These are phyloP conservation scores for Pangasius macronema DNA, from an alignment of 2,797 vertebrate genomes.

Conservation along the genomic window DNA sequence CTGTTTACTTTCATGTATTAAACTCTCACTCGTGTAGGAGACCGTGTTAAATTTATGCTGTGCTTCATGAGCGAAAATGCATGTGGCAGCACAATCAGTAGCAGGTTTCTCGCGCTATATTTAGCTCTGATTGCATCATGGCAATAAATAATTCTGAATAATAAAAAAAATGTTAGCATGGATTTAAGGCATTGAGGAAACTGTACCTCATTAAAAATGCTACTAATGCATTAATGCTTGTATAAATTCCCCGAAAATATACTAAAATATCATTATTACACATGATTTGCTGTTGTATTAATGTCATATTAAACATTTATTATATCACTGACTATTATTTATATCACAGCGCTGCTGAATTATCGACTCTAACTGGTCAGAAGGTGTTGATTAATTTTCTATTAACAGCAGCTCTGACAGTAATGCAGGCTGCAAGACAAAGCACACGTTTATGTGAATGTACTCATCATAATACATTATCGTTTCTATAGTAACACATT, in stretches of 20 bases:
- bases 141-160: background rate
- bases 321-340: background rate
- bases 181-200: background rate
- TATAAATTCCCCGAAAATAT: background rate
- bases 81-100: background rate
- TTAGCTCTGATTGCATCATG: conserved; percentile 14
- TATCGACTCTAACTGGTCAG: background rate
- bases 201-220: background rate
- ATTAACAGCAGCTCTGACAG: background rate
- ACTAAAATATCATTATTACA: background rate
- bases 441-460: background rate
- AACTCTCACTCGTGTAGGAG: background rate
- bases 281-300: background rate
- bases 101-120: background rate
- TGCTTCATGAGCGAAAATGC: background rate
- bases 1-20: no score
- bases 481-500: background rate
- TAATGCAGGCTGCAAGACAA: background rate
- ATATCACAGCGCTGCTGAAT: background rate
- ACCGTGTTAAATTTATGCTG: background rate
- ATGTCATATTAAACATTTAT: background rate
- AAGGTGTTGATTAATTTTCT: background rate
- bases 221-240: background rate
- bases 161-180: background rate
- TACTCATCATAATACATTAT: background rate